Evolutionary conservation across 1,140 invertebrate species (phyloP).

Genomic region (Macrostomum lignano): DNA sequence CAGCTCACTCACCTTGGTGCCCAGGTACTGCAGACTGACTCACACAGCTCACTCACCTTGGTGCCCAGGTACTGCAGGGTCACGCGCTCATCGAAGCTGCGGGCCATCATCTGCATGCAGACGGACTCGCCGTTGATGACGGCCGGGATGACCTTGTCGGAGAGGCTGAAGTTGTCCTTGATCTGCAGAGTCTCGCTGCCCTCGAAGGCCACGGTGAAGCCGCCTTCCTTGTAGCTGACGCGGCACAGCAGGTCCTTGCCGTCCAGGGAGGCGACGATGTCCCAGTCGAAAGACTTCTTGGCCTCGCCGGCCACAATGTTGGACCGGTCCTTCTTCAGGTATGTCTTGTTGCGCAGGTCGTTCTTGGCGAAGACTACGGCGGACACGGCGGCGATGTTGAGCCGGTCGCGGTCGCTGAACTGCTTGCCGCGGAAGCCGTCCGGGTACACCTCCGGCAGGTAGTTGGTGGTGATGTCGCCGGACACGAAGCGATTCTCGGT

Average conservation of each 20-base stretch:
- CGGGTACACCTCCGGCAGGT: conserved; percentile 34
- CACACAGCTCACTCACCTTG: too few relatives aligned
- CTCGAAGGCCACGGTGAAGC: conserved; percentile 3
- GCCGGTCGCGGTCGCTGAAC: conserved; percentile 16
- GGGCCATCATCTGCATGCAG: conserved; percentile 28
- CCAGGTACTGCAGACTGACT: too few relatives aligned
- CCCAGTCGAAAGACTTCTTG: too few relatives aligned
- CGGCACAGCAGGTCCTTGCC: too few relatives aligned
- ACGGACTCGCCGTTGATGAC: conserved; percentile 25
- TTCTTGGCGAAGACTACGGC: conserved; percentile 30
- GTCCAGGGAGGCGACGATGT: too few relatives aligned
- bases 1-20: too few relatives aligned
- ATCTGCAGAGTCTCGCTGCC: conserved; percentile 10
- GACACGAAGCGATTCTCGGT: conserved; percentile 34
- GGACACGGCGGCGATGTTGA: conserved; percentile 30
- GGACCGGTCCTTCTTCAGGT: conserved; percentile 17
- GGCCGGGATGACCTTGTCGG: conserved; percentile 29
- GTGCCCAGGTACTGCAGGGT: conserved; percentile 30
- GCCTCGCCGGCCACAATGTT: too few relatives aligned
- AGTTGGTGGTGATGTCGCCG: conserved; percentile 39
- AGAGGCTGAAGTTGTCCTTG: conserved; percentile 28
- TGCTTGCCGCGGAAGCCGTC: conserved; percentile 31
- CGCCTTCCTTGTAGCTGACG: too few relatives aligned
- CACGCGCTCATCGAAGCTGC: conserved; percentile 30
- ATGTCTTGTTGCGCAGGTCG: conserved; percentile 21